phyloP scores from a whole-genome alignment of 1,140 invertebrate species.

The Nixonia krombeini region DNA sequence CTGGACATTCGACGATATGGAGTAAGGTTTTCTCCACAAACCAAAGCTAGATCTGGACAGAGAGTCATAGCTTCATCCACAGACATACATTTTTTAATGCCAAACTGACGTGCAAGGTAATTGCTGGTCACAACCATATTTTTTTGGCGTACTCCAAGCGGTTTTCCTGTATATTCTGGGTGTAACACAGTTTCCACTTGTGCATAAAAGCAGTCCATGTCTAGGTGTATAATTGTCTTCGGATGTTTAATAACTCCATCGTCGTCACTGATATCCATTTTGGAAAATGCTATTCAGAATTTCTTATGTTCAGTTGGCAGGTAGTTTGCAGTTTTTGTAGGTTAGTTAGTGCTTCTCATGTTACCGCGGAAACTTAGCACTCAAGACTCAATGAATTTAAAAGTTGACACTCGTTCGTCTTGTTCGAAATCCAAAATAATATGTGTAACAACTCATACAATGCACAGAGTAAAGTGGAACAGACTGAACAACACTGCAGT shows the following conservation, averaged over 20 bases:
- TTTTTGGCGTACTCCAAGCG: slow-evolving; percentile 85
- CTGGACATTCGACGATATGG: slow-evolving; percentile 81
- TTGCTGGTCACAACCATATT: slow-evolving; percentile 86
- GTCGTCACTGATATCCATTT: slow-evolving; percentile 62
- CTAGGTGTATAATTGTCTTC: slow-evolving; percentile 81
- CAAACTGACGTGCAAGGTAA: slow-evolving; percentile 80
- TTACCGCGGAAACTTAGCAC: not conserved
- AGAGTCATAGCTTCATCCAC: slow-evolving; percentile 77
- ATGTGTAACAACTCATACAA: not conserved
- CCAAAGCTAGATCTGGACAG: slow-evolving; percentile 79
- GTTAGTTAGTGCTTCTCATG: not conserved
- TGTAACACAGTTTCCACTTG: slow-evolving; percentile 84
- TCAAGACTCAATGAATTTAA: too few relatives aligned
- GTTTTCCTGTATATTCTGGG: slow-evolving; percentile 76
- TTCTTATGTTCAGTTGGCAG: too few relatives aligned
- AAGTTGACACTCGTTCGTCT: too few relatives aligned
- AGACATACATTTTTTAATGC: slow-evolving; percentile 82
- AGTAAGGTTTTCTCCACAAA: slow-evolving; percentile 83
- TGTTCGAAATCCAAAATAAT: not conserved
- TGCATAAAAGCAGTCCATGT: slow-evolving; percentile 87
- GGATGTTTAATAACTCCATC: slow-evolving; percentile 67
- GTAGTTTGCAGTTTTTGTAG: not conserved
- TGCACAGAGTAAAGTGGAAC: not conserved
- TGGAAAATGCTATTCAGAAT: too few relatives aligned
- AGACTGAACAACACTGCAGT: not conserved